Percentiles rank a stretch among this genome's conserved stretches.
These are phyloP conservation scores for Setophaga coronata DNA, from an alignment of 2,113 vertebrate genomes.

Conservation along the genomic window DNA sequence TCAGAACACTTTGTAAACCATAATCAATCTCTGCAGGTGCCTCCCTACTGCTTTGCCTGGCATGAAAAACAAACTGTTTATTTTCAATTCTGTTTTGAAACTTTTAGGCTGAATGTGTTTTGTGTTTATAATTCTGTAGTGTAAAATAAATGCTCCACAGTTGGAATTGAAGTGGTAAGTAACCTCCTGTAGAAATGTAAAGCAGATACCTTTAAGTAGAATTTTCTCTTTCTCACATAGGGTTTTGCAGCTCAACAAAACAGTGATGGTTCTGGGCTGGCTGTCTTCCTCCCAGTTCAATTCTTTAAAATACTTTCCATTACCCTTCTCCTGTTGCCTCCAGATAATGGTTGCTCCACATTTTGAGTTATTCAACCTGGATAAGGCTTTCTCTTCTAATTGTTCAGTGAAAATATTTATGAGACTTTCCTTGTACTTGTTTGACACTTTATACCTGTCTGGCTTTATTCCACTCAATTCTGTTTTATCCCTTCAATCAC, in stretches of 20 bases:
- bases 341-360: background rate
- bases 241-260: background rate
- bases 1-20: conserved; percentile 44
- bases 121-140: conserved; percentile 49
- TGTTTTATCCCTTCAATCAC: background rate
- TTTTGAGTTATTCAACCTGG: background rate
- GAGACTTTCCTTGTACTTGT: background rate
- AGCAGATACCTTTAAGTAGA: background rate
- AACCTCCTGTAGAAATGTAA: conserved; percentile 11
- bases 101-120: conserved; percentile 54
- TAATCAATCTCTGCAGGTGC: conserved; percentile 26
- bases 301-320: background rate
- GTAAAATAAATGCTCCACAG: conserved; percentile 31
- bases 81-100: conserved; percentile 53
- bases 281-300: background rate
- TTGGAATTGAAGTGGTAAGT: background rate
- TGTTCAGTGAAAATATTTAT: background rate
- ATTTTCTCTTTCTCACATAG: background rate
- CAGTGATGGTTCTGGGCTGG: background rate
- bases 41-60: conserved; percentile 31
- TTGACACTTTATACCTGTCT: background rate
- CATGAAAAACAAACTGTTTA: conserved; percentile 53
- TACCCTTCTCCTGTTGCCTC: background rate
- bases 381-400: background rate
- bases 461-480: background rate